Evolutionary conservation across 2,888 invertebrate species (phyloP), one percentile per base, ranked within the genome.

Genomic region (Calameuta filiformis): DNA sequence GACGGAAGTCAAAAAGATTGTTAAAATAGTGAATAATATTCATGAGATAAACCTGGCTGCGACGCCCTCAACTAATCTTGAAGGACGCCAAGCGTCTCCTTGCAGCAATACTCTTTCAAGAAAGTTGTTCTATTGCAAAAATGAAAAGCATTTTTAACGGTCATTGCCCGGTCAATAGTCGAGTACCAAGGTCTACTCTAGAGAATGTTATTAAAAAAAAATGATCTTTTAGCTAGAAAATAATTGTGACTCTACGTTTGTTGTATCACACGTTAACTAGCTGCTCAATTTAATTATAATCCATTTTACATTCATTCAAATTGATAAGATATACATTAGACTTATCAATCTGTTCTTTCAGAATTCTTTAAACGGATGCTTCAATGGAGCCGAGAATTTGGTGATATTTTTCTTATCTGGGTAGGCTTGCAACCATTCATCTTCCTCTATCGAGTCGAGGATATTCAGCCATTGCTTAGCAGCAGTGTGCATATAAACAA

Each of bases 401-500:
- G 91, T 1, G 88, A 89, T 34, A 89, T 90, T 71, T 92, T 88
- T 78, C 81, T 89, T 23, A 31, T 92, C 3, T 92, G 92, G 92
- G 87, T 92, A 4, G 92, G 92, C 4, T 83, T 83, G 74, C 83
- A 91, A 23, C 92, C 92, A 3, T 89, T 92, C 56, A 85, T 92
- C 31, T 92, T 91, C 76, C 82, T 92, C 31, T 89, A 89, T 78
- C 85, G 85, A 6, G 87, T 86, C 15, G 91, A 92, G 73, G 86
- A 85, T 1, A 87, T 90, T n/a, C 88, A 91, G 80, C 89, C 91
- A 3, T 76, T 92, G 73, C 83, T 92, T 23, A 90, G 84, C 78
- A 92, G 91, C 69, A 87, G 84, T n/a, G 73, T 84, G 6, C 91
- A 91, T 78, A 91, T 91, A 73, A 89, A 90, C 79, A 92, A 92